Evolutionary conservation across 2,797 vertebrate species (phyloP).

Genomic region (Toxotes lorentzi): DNA sequence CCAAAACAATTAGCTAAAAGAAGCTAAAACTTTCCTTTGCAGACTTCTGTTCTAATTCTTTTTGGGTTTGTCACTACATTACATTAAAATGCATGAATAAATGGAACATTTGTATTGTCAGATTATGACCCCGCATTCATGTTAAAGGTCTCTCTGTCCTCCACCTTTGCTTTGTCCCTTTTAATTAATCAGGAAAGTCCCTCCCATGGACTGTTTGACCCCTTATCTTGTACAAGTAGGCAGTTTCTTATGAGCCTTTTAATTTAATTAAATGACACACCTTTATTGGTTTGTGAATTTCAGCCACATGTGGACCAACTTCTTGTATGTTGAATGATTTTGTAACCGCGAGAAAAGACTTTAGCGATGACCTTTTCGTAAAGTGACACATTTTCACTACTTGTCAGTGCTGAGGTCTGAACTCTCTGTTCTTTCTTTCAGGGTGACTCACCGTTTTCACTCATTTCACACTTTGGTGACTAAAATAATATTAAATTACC

Average conservation of each 20-base stretch:
- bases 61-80: not conserved
- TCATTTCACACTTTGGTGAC: constrained; percentile 19
- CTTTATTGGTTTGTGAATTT: constrained; percentile 13
- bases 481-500: constrained; percentile 29
- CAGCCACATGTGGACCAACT: not conserved
- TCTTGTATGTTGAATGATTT: not conserved
- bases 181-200: constrained; percentile 41
- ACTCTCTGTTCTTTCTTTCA: constrained; percentile 1
- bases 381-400: not conserved
- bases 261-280: not conserved
- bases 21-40: not conserved
- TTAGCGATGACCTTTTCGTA: not conserved
- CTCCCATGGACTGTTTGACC: constrained; percentile 47
- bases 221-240: not conserved
- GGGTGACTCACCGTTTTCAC: constrained; percentile 14
- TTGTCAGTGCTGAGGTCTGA: not conserved
- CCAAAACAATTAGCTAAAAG: not conserved
- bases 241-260: not conserved
- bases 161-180: constrained; percentile 30
- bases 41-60: not conserved
- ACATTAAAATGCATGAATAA: not conserved
- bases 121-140: not conserved
- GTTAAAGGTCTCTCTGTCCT: not conserved
- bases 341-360: not conserved
- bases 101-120: not conserved